Conservation (phyloP, 2,113 vertebrate genomes). For the Ammodytes dubius region DNA sequence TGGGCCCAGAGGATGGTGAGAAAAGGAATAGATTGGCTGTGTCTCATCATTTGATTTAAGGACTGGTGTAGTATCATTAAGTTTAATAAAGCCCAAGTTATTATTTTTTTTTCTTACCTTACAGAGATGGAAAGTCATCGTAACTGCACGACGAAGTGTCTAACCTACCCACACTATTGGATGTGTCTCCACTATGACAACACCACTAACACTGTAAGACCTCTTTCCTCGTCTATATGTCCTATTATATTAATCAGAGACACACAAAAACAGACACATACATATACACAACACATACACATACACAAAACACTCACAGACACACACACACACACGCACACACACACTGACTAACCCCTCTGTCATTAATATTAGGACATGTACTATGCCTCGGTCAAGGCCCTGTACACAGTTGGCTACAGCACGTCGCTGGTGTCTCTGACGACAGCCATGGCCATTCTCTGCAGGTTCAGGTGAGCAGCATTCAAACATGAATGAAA, state of each 20-base stretch:
- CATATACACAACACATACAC: too few species aligned
- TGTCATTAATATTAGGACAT: slow-evolving; percentile 83
- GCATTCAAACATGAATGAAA: not conserved
- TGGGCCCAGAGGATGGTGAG: slow-evolving; percentile 92
- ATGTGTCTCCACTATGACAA: slow-evolving; percentile 92
- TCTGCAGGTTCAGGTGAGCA: slow-evolving; percentile 96
- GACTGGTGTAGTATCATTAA: not conserved
- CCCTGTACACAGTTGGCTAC: slow-evolving; percentile 97
- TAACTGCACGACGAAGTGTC: slow-evolving; percentile 96
- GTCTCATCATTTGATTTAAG: not conserved
- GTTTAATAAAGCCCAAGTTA: not conserved
- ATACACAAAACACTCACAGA: too few species aligned
- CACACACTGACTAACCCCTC: not conserved
- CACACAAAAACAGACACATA: too few species aligned
- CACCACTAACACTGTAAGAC: slow-evolving; percentile 78
- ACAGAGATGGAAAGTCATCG: slow-evolving; percentile 89
- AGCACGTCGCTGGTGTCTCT: slow-evolving; percentile 97
- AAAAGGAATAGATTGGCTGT: not conserved
- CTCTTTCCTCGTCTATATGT: not conserved
- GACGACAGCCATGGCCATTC: slow-evolving; percentile 96
- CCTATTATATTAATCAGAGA: not conserved
- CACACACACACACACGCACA: too few species aligned
- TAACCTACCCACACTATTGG: slow-evolving; percentile 94
- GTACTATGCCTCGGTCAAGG: slow-evolving; percentile 94
- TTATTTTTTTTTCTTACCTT: slow-evolving; percentile 5